Base-by-base conservation (phyloP, 2,888 invertebrate species). In the Priocnemis perturbator region DNA sequence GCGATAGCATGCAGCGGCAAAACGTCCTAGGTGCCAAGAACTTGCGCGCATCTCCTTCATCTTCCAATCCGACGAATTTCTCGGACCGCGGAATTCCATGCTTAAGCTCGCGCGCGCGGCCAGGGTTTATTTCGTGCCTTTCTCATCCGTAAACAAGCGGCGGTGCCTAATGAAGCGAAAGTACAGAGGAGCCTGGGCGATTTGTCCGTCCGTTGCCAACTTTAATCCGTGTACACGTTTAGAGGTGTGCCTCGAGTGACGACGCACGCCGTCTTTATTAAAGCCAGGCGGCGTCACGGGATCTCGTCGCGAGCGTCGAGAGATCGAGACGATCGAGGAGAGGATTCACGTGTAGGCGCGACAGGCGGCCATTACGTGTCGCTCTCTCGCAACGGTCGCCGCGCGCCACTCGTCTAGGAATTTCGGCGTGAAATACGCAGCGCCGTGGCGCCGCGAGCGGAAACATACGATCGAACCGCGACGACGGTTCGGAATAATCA, bases 331-430 rank as follows among this genome's bases (percentile, higher is more conserved):
- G 37, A 37, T 37, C 14, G 37, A 50, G 50, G 19, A 50, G 50
- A 50, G 17, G 50, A 50, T 50, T 17, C 50, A 50, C 50, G 50
- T 50, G 50, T 50, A 50, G 50, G 50, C 50, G 50, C 50, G 17
- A 50, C 17, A 17, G 50, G 37, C 50, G 17, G 50, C 50, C 50
- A 50, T 50, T 50, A 19, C 50, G 19, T 19, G 17, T 50, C 50
- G 50, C 17, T 50, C n/a, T 50, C 50, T 50, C 50, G 50, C 50
- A 19, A 19, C 50, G 50, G 50, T n/a, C 50, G 14, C 19, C 11
- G 17, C n/a, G 50, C 50, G 50, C 50, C 50, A 19, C 50, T 19
- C 37, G 37, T 17, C 50, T 50, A 50, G 50, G 50, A 50, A 50
- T 50, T 50, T 50, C 17, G 50, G 50, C 50, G 50, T 19, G 50